Evolutionary conservation across 1,140 invertebrate species (phyloP).

Genomic region (Neodiprion lecontei): DNA sequence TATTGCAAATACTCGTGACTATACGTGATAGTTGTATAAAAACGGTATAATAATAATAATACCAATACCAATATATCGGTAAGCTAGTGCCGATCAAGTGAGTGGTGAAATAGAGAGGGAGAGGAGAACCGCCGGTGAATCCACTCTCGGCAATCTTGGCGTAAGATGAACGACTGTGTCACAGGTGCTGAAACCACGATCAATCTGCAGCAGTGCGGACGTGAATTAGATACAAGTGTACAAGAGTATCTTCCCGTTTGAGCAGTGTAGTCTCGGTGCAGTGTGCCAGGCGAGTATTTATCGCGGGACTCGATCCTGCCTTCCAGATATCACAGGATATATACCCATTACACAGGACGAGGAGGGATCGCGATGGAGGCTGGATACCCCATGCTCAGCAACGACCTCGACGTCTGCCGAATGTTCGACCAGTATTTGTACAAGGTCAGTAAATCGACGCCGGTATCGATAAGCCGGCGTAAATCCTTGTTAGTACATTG

Average conservation of each 20-base stretch:
- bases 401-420: conserved; percentile 70
- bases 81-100: not conserved
- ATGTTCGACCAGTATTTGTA: conserved; percentile 75
- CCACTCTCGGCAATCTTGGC: conserved; percentile 13
- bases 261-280: too few species aligned
- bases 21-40: too few species aligned
- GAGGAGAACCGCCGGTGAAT: conserved; percentile 11
- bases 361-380: conserved; percentile 66
- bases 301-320: conserved; percentile 9
- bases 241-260: too few species aligned
- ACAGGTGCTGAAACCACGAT: conserved; percentile 51
- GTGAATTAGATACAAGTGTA: too few species aligned
- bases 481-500: too few species aligned
- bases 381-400: conserved; percentile 67
- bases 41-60: too few species aligned
- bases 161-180: conserved; percentile 56
- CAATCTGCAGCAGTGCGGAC: conserved; percentile 37
- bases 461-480: not conserved
- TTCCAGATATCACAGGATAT: not conserved
- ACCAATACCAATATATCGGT: too few species aligned
- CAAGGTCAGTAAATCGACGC: conserved; percentile 61
- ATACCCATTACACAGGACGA: conserved; percentile 41
- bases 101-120: not conserved
- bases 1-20: too few species aligned
- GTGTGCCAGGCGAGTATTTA: not conserved